phyloP scores from a whole-genome alignment of 1,140 invertebrate genomes.

The Scaptodrosophila lebanonensis region DNA sequence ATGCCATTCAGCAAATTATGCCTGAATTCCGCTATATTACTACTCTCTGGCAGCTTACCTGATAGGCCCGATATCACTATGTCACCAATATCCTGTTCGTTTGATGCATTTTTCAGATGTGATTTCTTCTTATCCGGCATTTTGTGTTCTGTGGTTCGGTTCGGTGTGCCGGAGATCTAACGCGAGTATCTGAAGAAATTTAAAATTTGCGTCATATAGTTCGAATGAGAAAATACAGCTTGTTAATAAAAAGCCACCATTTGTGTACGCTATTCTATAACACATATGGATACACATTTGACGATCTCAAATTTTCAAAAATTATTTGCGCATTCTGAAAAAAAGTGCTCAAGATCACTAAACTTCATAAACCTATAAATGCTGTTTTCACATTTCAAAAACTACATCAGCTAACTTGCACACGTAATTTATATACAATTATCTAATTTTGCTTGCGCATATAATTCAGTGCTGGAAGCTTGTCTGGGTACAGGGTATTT shows the following conservation, averaged over 20 bases:
- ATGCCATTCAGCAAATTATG: slow-evolving; percentile 89
- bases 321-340: too few species aligned
- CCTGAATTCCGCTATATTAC: slow-evolving; percentile 92
- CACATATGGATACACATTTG: neutral
- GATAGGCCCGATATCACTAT: slow-evolving; percentile 94
- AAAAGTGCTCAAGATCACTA: too few species aligned
- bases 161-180: neutral
- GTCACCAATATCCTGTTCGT: slow-evolving; percentile 77
- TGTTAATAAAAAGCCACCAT: neutral
- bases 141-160: slow-evolving; percentile 4
- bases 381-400: too few species aligned
- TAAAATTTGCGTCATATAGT: slow-evolving; percentile 7
- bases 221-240: slow-evolving; percentile 19
- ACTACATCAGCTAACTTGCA: too few species aligned
- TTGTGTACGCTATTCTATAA: neutral
- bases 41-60: slow-evolving; percentile 92
- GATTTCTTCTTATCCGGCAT: slow-evolving; percentile 48
- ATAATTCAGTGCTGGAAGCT: too few species aligned
- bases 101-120: slow-evolving; percentile 4
- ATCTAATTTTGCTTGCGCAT: too few species aligned
- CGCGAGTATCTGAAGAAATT: neutral
- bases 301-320: too few species aligned
- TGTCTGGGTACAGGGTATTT: too few species aligned
- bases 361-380: too few species aligned
- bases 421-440: too few species aligned